Evolutionary conservation across 2,888 invertebrate species (phyloP), one percentile per base, ranked within the genome.

Genomic region (Orthosia cruda): DNA sequence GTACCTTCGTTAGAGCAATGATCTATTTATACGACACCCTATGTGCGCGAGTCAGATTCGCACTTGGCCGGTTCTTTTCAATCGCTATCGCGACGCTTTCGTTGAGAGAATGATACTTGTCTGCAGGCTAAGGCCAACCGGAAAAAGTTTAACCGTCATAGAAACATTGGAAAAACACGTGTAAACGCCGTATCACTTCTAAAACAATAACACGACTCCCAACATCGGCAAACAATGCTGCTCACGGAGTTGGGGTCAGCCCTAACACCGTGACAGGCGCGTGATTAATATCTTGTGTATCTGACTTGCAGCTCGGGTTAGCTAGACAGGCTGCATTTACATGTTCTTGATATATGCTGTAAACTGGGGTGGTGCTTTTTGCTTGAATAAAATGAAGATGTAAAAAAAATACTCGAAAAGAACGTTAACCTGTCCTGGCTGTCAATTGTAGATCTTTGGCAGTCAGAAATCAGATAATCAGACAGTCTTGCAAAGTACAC

Each of bases 211-310:
- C 57, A 65, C 3, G 40, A 18, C 47, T 15, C 11, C 26, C 4
- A 32, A 54, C 52, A 54, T 32, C 32, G 18, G 49, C 1, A 18
- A 73, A 58, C 55, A 32, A 50, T 40, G 23, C 50, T 32, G 49
- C n/a, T 47, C 32, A n/a, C n/a, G 47, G 26, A 77, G 69, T 65
- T 47, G 13, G 13, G 55, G 49, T 62, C 63, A 69, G 74, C 16
- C 23, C 58, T 32, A 50, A 63, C 74, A 40, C 55, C 66, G n/a
- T 63, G 71, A 63, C 66, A 47, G 58, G n/a, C 65, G 50, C 26
- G 71, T 77, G 54, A 86, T 83, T 86, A 80, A 80, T 86, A 77
- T 74, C 73, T 69, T 68, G 70, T 66, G 59, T 71, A 26, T 45
- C 49, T 71, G 76, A 61, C 62, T 71, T 23, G 61, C 32, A 50